phyloP scores from a whole-genome alignment of 2,888 invertebrate genomes.

The Lymantria dispar region DNA sequence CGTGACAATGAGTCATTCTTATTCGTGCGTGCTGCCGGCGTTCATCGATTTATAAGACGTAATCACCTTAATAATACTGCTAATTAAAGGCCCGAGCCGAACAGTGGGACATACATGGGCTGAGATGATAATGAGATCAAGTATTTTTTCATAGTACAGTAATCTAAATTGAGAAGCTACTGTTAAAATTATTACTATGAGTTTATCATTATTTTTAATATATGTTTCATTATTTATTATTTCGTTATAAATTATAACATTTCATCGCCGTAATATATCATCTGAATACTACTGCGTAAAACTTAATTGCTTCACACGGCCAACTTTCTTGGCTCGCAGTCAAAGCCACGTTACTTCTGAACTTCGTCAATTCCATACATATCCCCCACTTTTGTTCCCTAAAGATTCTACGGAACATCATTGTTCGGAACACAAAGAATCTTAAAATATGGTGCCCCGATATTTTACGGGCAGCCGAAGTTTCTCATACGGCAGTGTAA shows the following conservation, averaged over 20 bases:
- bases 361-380: slow-evolving; percentile 32
- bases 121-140: too few relatives aligned
- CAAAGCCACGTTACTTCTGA: slow-evolving; percentile 25
- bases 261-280: slow-evolving; percentile 19
- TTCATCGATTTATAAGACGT: too few relatives aligned
- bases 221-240: slow-evolving; percentile 19
- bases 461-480: slow-evolving; percentile 25
- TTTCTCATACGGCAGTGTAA: slow-evolving; percentile 2
- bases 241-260: slow-evolving; percentile 3
- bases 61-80: too few relatives aligned
- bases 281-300: slow-evolving; percentile 11
- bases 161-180: too few relatives aligned
- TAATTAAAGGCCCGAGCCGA: too few relatives aligned
- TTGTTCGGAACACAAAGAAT: slow-evolving; percentile 29
- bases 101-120: too few relatives aligned
- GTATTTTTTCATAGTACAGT: too few relatives aligned
- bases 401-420: slow-evolving; percentile 23
- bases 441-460: slow-evolving; percentile 33
- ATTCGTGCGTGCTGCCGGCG: too few relatives aligned
- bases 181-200: too few relatives aligned
- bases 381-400: slow-evolving; percentile 26
- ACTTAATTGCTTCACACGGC: slow-evolving; percentile 31
- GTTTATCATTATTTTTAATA: slow-evolving; percentile 2
- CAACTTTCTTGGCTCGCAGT: slow-evolving; percentile 31
- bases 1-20: too few relatives aligned